phyloP scores from a whole-genome alignment of 2,113 vertebrate species.

The Chaetodon trifascialis region DNA sequence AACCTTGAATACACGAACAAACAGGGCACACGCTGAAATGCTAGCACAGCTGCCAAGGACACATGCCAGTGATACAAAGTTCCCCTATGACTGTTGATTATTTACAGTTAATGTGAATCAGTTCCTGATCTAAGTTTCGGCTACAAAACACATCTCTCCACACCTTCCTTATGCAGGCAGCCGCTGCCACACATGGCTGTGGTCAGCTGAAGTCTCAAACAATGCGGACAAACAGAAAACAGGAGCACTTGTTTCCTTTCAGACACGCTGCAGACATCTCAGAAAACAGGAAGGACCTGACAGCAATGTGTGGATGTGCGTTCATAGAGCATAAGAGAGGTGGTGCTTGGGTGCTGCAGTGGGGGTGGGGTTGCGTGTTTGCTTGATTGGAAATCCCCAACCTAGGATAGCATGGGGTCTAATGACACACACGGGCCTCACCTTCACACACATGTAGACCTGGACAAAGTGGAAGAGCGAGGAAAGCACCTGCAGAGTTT shows the following conservation, averaged over 20 bases:
- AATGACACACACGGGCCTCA: background rate
- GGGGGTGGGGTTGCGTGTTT: background rate
- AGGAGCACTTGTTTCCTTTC: conserved; percentile 47
- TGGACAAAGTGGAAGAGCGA: conserved; percentile 7
- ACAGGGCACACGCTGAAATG: background rate
- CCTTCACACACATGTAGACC: background rate
- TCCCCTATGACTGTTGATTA: conserved; percentile 11
- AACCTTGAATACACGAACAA: background rate
- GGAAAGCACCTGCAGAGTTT: conserved; percentile 14
- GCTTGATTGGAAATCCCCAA: conserved; percentile 77
- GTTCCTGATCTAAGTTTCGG: conserved; percentile 44
- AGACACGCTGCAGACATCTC: conserved; percentile 49
- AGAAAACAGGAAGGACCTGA: conserved; percentile 81
- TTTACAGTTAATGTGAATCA: conserved; percentile 35
- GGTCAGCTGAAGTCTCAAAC: conserved; percentile 31
- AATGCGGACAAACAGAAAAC: conserved; percentile 48
- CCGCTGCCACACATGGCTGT: background rate
- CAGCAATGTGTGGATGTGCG: conserved; percentile 57
- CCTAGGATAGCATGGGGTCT: background rate
- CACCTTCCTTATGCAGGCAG: background rate
- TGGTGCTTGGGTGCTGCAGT: background rate
- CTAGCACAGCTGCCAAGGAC: background rate
- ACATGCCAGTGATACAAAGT: conserved; percentile 29
- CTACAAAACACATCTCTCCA: background rate
- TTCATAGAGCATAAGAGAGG: conserved; percentile 36